These are phyloP conservation scores for Corvus moneduloides DNA, from an alignment of 2,113 vertebrate species.

Conservation along the genomic window DNA sequence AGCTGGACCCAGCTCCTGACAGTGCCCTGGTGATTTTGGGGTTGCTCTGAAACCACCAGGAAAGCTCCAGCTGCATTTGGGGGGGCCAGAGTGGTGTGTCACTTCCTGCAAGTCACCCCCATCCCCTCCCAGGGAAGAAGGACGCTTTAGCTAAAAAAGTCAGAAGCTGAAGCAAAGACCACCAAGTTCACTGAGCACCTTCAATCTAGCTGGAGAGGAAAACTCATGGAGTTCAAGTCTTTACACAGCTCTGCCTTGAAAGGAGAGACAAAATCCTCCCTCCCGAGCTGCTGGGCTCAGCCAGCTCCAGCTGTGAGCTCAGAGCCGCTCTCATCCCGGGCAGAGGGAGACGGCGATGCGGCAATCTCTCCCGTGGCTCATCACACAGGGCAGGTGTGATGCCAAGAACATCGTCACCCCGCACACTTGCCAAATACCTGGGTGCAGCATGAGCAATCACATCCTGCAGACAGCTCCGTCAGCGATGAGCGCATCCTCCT, in stretches of 20 bases:
- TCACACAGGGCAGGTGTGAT: constrained; percentile 25
- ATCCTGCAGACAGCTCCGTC: constrained; percentile 30
- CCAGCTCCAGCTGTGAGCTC: background rate
- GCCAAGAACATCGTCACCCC: constrained; percentile 43
- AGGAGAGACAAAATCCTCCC: background rate
- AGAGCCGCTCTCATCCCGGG: background rate
- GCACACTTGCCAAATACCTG: constrained; percentile 50
- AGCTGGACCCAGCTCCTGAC: background rate
- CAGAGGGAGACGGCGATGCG: background rate
- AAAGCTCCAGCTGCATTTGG: background rate
- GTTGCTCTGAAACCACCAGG: background rate
- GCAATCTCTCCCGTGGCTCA: background rate
- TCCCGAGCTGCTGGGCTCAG: background rate
- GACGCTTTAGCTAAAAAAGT: background rate
- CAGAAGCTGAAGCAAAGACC: background rate
- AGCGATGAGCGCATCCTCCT: constrained; percentile 13
- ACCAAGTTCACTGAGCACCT: background rate
- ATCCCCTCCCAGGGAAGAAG: background rate
- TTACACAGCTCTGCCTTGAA: background rate
- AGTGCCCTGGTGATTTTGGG: background rate
- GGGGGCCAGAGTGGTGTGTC: background rate
- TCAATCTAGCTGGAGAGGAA: background rate
- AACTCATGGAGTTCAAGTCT: background rate
- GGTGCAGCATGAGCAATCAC: background rate
- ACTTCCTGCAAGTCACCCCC: background rate